These are phyloP conservation scores for Crocidura indochinensis DNA, from an alignment of 2,797 vertebrate species.

Conservation along the genomic window DNA sequence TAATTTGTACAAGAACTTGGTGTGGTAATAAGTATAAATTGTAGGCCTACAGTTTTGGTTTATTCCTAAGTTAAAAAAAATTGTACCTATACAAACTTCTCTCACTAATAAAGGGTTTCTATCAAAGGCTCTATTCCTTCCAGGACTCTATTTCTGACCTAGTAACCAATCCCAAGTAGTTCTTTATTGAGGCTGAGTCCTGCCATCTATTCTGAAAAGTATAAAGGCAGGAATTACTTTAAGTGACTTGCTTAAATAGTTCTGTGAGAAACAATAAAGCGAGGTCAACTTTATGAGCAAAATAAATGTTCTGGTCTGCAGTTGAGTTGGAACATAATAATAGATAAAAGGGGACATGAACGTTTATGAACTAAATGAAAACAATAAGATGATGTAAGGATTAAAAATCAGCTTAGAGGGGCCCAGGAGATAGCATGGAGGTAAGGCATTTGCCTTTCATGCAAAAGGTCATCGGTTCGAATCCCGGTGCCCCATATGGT, in stretches of 20 bases:
- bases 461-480: no score
- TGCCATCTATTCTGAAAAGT: slow-evolving; percentile 50
- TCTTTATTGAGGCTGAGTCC: slow-evolving; percentile 12
- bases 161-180: neutral
- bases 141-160: neutral
- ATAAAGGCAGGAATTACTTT: slow-evolving; percentile 40
- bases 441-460: no score
- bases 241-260: neutral
- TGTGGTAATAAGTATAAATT: neutral
- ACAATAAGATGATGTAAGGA: slow-evolving; percentile 41
- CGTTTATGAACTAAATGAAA: neutral
- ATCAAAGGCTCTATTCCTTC: neutral
- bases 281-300: slow-evolving; percentile 21
- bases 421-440: no score
- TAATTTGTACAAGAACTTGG: slow-evolving; percentile 11
- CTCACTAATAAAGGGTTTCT: neutral
- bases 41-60: neutral
- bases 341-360: neutral
- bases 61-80: neutral
- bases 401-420: no score
- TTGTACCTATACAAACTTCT: neutral
- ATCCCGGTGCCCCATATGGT: no score
- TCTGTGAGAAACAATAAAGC: neutral
- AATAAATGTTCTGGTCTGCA: slow-evolving; percentile 34
- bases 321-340: slow-evolving; percentile 42